phyloP scores from a whole-genome alignment of 2,113 vertebrate genomes.

The Cryptotis parvus region DNA sequence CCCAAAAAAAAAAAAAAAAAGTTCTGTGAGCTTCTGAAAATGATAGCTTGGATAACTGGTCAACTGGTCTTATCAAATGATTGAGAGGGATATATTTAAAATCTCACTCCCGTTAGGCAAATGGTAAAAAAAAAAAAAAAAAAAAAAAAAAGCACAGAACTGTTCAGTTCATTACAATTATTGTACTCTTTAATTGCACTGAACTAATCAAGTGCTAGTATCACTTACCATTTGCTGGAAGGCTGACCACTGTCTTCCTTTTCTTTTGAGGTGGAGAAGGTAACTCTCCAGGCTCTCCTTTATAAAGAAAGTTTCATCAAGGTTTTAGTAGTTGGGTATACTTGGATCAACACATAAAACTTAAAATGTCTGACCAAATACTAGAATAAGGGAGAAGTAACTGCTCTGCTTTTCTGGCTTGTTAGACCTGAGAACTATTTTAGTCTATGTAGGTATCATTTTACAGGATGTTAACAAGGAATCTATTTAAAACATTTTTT shows the following conservation, averaged over 20 bases:
- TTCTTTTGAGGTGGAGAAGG: slow-evolving; percentile 81
- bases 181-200: background rate
- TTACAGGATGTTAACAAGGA: background rate
- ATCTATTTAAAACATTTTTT: no score
- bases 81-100: slow-evolving; percentile 20
- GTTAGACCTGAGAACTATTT: background rate
- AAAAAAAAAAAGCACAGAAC: background rate
- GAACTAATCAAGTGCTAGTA: background rate
- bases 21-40: slow-evolving; percentile 13
- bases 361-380: background rate
- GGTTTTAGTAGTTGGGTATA: slow-evolving; percentile 11
- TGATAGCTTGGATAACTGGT: slow-evolving; percentile 17
- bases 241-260: slow-evolving; percentile 79
- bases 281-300: slow-evolving; percentile 72
- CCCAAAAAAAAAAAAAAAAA: no score
- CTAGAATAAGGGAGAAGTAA: background rate
- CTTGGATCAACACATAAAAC: slow-evolving; percentile 43
- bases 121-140: background rate
- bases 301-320: background rate
- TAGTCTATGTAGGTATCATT: background rate
- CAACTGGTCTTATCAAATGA: slow-evolving; percentile 12
- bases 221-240: slow-evolving; percentile 83
- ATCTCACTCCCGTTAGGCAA: background rate
- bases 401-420: background rate
- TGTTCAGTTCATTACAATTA: background rate